Conservation (phyloP, 2,888 invertebrate species). For the Asteroscopus sphinx region DNA sequence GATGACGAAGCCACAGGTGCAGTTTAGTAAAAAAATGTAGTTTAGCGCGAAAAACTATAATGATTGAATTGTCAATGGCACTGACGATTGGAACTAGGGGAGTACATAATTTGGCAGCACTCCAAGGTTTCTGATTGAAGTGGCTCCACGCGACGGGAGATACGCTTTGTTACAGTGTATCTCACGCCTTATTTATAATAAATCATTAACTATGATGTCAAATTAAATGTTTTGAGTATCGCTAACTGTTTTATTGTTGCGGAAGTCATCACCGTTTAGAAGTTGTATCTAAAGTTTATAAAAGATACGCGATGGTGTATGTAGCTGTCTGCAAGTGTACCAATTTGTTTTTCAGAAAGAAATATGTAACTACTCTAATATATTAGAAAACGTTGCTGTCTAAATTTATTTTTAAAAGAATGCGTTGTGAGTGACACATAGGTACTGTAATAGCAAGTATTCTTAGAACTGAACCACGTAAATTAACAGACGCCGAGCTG, state of each 20-base stretch:
- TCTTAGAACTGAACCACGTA: slow-evolving; percentile 5
- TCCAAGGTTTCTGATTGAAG: slow-evolving; percentile 62
- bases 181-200: slow-evolving; percentile 23
- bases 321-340: not conserved
- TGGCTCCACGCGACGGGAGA: slow-evolving; percentile 35
- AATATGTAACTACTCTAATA: not conserved
- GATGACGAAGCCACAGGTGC: too few species aligned
- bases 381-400: slow-evolving; percentile 2
- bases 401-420: slow-evolving; percentile 28
- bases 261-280: slow-evolving; percentile 3
- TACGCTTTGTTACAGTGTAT: slow-evolving; percentile 31
- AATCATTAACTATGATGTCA: slow-evolving; percentile 22
- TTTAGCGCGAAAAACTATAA: slow-evolving; percentile 15
- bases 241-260: slow-evolving; percentile 16
- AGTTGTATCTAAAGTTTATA: not conserved
- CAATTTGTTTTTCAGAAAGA: slow-evolving; percentile 5
- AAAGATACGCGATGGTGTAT: not conserved
- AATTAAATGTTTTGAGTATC: slow-evolving; percentile 4
- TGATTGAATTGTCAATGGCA: slow-evolving; percentile 57
- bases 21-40: not conserved
- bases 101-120: slow-evolving; percentile 61
- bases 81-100: slow-evolving; percentile 52
- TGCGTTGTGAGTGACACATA: not conserved
- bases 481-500: too few species aligned
- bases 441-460: slow-evolving; percentile 1